Evolutionary conservation across 2,888 invertebrate species (phyloP).

Genomic region (Itoplectis maculator): DNA sequence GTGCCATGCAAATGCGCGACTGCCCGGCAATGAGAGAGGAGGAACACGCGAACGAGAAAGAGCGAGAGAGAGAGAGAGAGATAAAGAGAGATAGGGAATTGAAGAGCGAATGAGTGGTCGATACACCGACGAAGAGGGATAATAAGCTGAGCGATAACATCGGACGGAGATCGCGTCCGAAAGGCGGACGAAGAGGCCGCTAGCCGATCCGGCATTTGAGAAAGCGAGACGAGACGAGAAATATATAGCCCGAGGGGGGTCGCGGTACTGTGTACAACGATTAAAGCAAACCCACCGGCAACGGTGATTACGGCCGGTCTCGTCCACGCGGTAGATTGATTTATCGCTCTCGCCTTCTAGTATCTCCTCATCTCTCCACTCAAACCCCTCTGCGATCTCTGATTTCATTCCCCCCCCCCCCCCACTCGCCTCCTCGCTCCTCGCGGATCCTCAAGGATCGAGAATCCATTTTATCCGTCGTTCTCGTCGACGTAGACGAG

Average conservation of each 20-base stretch:
- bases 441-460: conserved; percentile 29
- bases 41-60: conserved; percentile 36
- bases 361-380: conserved; percentile 69
- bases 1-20: conserved; percentile 78
- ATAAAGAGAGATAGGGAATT: conserved; percentile 46
- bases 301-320: conserved; percentile 77
- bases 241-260: conserved; percentile 41
- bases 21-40: conserved; percentile 55
- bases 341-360: conserved; percentile 73
- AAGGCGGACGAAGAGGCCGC: conserved; percentile 53
- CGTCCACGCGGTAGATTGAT: conserved; percentile 76
- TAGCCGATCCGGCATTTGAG: conserved; percentile 7
- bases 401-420: not conserved
- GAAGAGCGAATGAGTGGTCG: conserved; percentile 43
- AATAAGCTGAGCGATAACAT: conserved; percentile 45
- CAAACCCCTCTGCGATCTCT: conserved; percentile 33
- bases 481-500: not conserved
- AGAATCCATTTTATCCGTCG: conserved; percentile 57
- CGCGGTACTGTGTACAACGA: conserved; percentile 73
- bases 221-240: conserved; percentile 49
- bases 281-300: conserved; percentile 78
- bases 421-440: not conserved
- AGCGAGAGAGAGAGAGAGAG: not conserved
- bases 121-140: conserved; percentile 19
- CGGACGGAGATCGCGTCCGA: conserved; percentile 46